Evolutionary conservation across 2,113 vertebrate genomes (phyloP), one percentile per base, ranked within the genome.

Genomic region (Sigmodon hispidus): DNA sequence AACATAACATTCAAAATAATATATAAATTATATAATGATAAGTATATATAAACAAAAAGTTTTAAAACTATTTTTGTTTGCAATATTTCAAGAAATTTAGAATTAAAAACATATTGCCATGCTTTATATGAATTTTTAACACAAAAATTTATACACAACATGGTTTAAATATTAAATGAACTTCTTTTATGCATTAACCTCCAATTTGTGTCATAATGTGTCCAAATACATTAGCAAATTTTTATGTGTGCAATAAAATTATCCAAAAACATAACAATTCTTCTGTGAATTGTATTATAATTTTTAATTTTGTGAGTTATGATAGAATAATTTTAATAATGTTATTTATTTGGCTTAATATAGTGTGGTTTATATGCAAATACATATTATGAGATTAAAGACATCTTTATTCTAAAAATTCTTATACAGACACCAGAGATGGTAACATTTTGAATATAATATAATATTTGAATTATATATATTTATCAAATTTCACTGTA

Each of bases 1-100:
- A 77, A 81, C 8, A 63, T 75, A 92, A 61, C 3, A 88, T 45
- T 89, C 55, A 96, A 91, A 85, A 75, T 80, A 94, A 91, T 89
- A 86, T 1, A 77, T 61, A 89, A 21, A 89, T 79, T 34, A 10
- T 61, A 93, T 29, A 77, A 75, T 59, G 3, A 67, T 45, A 70
- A 57, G 48, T 48, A 91, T 73, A 52, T 34, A 87, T 59, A 16
- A 43, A 52, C 29, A 94, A 52, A 77, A 81, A 5, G n/a, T n/a
- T 4, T 75, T 69, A 29, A 94, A 94, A 15, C 6, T 80, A 55
- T 81, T 75, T 80, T 34, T 70, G 6, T n/a, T 52, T 87, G 16
- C 3, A 87, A 57, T 16, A 31, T 10, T 43, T 7, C 19, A 55
- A 55, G 13, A 70, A 84, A 85, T 89, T 52, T 5, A 87, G 65